Evolutionary conservation across 1,140 invertebrate species (phyloP).

Genomic region (Planococcus citri): DNA sequence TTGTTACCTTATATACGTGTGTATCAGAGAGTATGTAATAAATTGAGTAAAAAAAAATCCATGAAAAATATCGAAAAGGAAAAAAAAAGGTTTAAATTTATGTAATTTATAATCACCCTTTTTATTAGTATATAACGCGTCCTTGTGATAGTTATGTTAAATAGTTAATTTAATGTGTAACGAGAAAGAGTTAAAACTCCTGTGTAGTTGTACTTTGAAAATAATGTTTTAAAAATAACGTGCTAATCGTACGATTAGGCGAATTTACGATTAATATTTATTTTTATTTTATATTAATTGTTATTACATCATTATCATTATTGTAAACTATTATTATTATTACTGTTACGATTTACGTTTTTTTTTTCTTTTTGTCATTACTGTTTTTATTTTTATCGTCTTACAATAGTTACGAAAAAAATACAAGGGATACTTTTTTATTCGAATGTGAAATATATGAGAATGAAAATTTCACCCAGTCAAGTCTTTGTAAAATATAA

Average conservation of each 20-base stretch:
- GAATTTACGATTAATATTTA: conserved; percentile 17
- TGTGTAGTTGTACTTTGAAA: conserved; percentile 13
- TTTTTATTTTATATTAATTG: conserved; percentile 12
- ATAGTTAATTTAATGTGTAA: conserved; percentile 16
- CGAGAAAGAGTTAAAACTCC: not conserved
- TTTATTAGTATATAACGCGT: conserved; percentile 14
- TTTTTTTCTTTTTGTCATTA: conserved; percentile 1
- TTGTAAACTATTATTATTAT: conserved; percentile 8
- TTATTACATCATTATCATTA: conserved; percentile 8
- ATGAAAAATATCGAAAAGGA: not conserved
- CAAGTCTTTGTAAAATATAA: not conserved
- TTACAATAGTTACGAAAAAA: conserved; percentile 7
- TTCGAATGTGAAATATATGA: not conserved
- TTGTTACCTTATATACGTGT: conserved; percentile 12
- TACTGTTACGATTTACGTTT: conserved; percentile 7
- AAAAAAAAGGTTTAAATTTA: conserved; percentile 4
- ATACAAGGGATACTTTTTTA: not conserved
- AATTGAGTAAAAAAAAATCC: not conserved
- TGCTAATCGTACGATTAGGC: not conserved
- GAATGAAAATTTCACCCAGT: not conserved
- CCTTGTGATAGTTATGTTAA: conserved; percentile 18
- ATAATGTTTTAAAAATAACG: not conserved
- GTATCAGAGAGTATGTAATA: not conserved
- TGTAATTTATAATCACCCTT: conserved; percentile 14
- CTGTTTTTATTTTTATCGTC: not conserved